These are phyloP conservation scores for Charina bottae DNA, from an alignment of 2,113 vertebrate species.

Conservation along the genomic window DNA sequence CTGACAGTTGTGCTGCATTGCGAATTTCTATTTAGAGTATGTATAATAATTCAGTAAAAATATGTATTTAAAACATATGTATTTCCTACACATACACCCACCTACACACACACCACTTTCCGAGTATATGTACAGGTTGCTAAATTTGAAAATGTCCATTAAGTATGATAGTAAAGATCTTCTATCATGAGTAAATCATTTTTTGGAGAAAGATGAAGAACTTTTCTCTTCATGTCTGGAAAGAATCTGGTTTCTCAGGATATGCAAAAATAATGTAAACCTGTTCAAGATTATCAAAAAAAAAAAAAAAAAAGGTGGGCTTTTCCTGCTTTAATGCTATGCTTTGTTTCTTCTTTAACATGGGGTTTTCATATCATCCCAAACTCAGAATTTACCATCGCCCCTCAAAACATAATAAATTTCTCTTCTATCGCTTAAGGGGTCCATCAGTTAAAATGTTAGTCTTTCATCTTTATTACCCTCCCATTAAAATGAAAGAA, in stretches of 20 bases:
- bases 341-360: slow-evolving; percentile 67
- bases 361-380: slow-evolving; percentile 63
- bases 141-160: slow-evolving; percentile 37
- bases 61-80: slow-evolving; percentile 40
- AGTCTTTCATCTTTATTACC: slow-evolving; percentile 84
- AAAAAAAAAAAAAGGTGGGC: slow-evolving; percentile 15
- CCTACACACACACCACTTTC: slow-evolving; percentile 45
- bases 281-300: slow-evolving; percentile 51
- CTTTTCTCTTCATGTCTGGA: slow-evolving; percentile 14
- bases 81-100: slow-evolving; percentile 52
- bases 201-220: neutral
- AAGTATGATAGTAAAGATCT: slow-evolving; percentile 42
- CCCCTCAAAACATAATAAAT: slow-evolving; percentile 77
- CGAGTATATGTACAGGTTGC: slow-evolving; percentile 47
- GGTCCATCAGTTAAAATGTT: slow-evolving; percentile 79
- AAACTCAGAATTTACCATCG: slow-evolving; percentile 71
- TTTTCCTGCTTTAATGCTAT: slow-evolving; percentile 38
- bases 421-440: slow-evolving; percentile 78
- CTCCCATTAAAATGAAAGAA: slow-evolving; percentile 83
- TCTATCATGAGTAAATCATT: neutral
- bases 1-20: slow-evolving; percentile 68
- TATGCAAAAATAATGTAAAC: slow-evolving; percentile 55
- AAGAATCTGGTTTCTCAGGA: slow-evolving; percentile 51
- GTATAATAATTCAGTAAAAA: slow-evolving; percentile 37
- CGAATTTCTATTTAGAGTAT: slow-evolving; percentile 51